Base-by-base conservation (phyloP, 2,888 invertebrate genomes). In the Cryptocephalus moraei region DNA sequence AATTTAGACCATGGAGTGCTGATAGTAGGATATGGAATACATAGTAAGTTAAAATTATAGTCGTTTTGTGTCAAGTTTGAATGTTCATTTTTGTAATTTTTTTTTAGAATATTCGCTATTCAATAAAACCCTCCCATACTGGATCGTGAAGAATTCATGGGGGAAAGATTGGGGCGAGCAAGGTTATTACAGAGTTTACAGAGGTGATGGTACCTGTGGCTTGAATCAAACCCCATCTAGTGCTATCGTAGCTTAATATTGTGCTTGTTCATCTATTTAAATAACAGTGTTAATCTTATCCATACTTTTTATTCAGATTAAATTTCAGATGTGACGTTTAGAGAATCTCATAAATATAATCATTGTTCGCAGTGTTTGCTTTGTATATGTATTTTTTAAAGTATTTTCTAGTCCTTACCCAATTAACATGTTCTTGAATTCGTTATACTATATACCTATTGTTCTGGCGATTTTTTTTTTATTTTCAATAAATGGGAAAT, bases 101-200 rank as follows among this genome's bases (percentile, higher is more conserved):
- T 64, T 80, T 70, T 64, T 78, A 79, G 88, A 78, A 39, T 89
- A 88, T 72, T 84, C 86, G 8, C 68, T 84, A 38, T 91, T 91
- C 73, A 81, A 91, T 62, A 88, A 85, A 70, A 77, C 74, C 1
- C 67, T 90, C 39, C 92, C 92, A 0, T 95, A 84, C 68, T 95
- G 95, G 95, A 86, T 86, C 51, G 76, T 95, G 32, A 95, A 95
- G 76, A 95, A 95, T 72, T 93, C 93, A 9, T 96, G 95, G 95
- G 94, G 95, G 44, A 67, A 74, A 33, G 71, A 73, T 22, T 95
- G 94, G 94, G 95, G 95, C 36, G 92, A 93, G 70, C 83, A 89
- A 75, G 95, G 96, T 1, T 96, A 95, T 70, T 96, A 94, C 70
- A 78, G 91, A 55, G 85, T 96, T 47, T 97, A 84, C 70, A 79